These are phyloP conservation scores for Forficula auricularia DNA, from an alignment of 1,140 invertebrate species.

Conservation along the genomic window DNA sequence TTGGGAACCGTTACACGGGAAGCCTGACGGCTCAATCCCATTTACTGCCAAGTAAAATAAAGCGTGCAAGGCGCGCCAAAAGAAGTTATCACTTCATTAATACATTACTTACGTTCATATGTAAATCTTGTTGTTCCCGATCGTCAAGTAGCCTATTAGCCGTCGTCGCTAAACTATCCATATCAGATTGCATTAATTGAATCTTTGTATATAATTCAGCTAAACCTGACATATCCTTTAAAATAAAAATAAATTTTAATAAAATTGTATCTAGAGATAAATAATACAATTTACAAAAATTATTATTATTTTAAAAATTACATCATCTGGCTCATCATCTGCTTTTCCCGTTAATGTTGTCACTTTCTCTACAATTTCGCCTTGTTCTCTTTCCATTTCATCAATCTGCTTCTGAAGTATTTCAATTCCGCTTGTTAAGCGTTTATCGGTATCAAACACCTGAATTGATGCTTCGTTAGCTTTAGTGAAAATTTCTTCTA, in stretches of 20 bases:
- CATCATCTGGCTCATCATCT: background rate
- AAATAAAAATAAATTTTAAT: background rate
- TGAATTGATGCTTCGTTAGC: background rate
- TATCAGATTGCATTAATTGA: conserved; percentile 21
- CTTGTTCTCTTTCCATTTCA: conserved; percentile 18
- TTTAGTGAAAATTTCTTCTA: background rate
- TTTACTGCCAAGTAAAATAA: too few species aligned
- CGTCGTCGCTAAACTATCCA: conserved; percentile 21
- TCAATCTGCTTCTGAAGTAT: conserved; percentile 16
- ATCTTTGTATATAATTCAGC: conserved; percentile 21
- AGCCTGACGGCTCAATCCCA: too few species aligned
- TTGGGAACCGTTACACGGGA: too few species aligned
- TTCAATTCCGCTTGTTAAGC: conserved; percentile 10
- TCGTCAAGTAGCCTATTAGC: conserved; percentile 22
- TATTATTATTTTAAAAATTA: too few species aligned
- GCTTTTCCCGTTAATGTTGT: background rate
- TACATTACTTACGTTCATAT: conserved; percentile 14
- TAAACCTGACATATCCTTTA: conserved; percentile 11
- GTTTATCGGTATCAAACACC: background rate
- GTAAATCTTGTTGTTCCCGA: conserved; percentile 16
- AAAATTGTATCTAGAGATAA: background rate
- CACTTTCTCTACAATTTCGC: conserved; percentile 17
- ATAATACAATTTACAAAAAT: background rate
- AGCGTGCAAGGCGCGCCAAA: too few species aligned
- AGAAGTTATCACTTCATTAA: too few species aligned